Percentiles rank a stretch among this genome's conserved stretches.
phyloP scores from a whole-genome alignment of 2,888 invertebrate genomes.

The Lymantria monacha region DNA sequence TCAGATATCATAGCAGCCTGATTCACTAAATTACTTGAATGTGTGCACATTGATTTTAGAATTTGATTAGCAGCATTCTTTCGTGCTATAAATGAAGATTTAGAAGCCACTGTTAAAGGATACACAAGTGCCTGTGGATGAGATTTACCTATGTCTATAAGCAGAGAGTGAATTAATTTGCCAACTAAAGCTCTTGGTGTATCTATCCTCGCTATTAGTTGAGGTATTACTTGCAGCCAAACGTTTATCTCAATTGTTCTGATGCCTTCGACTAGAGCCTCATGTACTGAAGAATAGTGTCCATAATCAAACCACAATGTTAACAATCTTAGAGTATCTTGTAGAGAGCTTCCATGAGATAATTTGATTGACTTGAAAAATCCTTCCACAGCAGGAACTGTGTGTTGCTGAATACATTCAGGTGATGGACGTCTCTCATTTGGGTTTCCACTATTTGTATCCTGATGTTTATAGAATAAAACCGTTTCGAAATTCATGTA shows the following conservation, averaged over 20 bases:
- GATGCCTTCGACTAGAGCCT: constrained; percentile 95
- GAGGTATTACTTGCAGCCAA: constrained; percentile 99
- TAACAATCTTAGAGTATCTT: constrained; percentile 96
- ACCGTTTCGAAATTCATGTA: constrained; percentile 99
- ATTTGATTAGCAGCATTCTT: constrained; percentile 97
- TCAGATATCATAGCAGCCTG: constrained; percentile 98
- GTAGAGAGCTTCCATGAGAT: constrained; percentile 95
- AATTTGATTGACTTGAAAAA: constrained; percentile 97
- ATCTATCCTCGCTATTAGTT: constrained; percentile 98
- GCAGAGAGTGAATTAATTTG: constrained; percentile 93
- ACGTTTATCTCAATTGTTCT: constrained; percentile 97
- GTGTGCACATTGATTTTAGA: constrained; percentile 96
- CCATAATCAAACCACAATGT: constrained; percentile 99
- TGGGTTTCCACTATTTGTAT: constrained; percentile 46
- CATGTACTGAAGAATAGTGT: constrained; percentile 95
- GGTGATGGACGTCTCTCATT: constrained; percentile 53
- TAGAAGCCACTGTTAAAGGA: constrained; percentile 98
- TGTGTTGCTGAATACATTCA: constrained; percentile 88
- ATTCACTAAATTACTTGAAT: constrained; percentile 94
- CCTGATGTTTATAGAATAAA: constrained; percentile 81
- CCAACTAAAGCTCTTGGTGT: constrained; percentile 94
- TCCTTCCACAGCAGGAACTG: constrained; percentile 96
- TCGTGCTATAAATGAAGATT: constrained; percentile 92
- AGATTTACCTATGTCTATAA: constrained; percentile 98
- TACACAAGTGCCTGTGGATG: constrained; percentile 99